Base-by-base conservation (phyloP, 2,888 invertebrate genomes). In the Cheilosia variabilis region DNA sequence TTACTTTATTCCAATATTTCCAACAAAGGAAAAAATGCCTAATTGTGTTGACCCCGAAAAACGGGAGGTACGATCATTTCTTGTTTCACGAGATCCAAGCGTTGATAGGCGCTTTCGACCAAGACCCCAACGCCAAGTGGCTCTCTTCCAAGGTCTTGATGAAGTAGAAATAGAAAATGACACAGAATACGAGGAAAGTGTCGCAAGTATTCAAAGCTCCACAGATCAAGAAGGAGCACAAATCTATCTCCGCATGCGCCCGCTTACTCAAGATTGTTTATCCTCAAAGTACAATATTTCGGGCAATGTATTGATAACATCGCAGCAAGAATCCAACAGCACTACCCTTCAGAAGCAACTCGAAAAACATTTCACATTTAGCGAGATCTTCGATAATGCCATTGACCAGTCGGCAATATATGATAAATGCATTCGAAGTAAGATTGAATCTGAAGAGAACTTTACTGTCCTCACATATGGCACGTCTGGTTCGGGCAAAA, bases 401-500 rank as follows among this genome's bases (percentile, higher is more conserved):
- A 90, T 91, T 4, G 88, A 88, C 2, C 92, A 92, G 79, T 69
- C 88, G 0, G 88, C 90, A 22, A 87, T 92, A 0, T 92, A 91
- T 69, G 90, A 91, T 24, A 89, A 88, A 15, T 92, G 92, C 45
- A 89, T 92, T 10, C 88, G 90, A 0, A 88, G 88, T 6, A 90
- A 89, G 2, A 91, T 96, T 6, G 90, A 92, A 53, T 94, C 94
- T 5, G 95, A 97, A 0, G 94, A 95, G 83, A 96, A 95, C 91
- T 95, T 95, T 73, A 95, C 96, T 0, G 93, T 98, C 0, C 95
- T 98, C 87, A 95, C 96, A 0, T 98, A 98, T 91, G 98, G 98
- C 7, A 96, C 97, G 0, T 97, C 97, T 0, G 97, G 97, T 73
- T 96, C 98, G 0, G 98, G 98, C 31, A 98, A 98, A 91, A 97